Evolutionary conservation across 2,797 vertebrate genomes (phyloP), one percentile per base, ranked within the genome.

Genomic region (Cirrhinus mrigala): DNA sequence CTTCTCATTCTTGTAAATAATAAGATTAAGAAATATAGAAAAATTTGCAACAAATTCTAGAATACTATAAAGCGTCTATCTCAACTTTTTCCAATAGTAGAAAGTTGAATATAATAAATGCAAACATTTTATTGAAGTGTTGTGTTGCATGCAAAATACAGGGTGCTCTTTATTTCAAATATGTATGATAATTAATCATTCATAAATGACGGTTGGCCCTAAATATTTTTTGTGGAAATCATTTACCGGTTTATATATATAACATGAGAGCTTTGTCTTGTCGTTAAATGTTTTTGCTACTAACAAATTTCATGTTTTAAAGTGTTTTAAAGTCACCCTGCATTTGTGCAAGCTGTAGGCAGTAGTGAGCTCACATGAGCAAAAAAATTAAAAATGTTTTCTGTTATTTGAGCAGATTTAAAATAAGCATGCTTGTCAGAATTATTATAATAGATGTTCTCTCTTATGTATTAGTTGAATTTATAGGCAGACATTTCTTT

Each of bases 401-500:
- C 14, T 76, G 22, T 56, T 37, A 40, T 54, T 66, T 73, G 52
- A 68, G 48, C 1, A 50, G 6, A 56, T 60, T 33, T 84, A 66
- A 48, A 66, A 56, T 48, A 27, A 79, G 52, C 20, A 62, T 48
- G 27, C 29, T 79, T 73, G 40, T 71, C 22, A 60, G 66, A 64
- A 60, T 52, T 14, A 79, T 52, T 50, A 70, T 79, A 60, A 70
- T 71, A 84, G 5, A 73, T 68, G 82, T 14, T 79, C 40, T 83
- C 58, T 70, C 37, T 4, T 7, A 24, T 73, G 24, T 44, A 22
- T 77, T 56, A 29, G n/a, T 48, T 44, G 66, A 71, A 46, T 71
- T 71, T 80, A 48, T 54, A 74, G 20, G 68, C 84, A 80, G 46
- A 27, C 46, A 73, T 79, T 71, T 64, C 54, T 44, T 73, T 80